Percentiles rank a stretch among this genome's conserved stretches.
These are phyloP conservation scores for Magallana ariakensis DNA, from an alignment of 1,140 invertebrate genomes.

Conservation along the genomic window DNA sequence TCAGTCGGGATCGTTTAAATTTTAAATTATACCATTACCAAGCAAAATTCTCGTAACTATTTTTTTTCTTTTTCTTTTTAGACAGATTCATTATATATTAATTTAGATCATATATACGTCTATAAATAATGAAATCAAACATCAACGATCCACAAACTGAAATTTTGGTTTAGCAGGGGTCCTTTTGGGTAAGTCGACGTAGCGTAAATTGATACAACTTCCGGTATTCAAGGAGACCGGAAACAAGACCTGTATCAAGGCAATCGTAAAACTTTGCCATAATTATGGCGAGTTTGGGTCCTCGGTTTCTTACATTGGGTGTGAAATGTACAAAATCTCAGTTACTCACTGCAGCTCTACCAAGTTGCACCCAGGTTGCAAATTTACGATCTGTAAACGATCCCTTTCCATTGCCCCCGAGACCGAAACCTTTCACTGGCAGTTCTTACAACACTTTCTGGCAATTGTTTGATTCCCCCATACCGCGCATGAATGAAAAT, in stretches of 20 bases:
- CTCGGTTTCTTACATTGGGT: not conserved
- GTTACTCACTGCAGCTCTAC: not conserved
- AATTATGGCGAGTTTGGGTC: constrained; percentile 10
- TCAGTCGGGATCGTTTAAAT: no score
- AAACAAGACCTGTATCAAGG: not conserved
- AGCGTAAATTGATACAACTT: not conserved
- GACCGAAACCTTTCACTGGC: not conserved
- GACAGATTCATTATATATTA: no score
- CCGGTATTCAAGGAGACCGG: constrained; percentile 19
- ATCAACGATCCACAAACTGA: no score
- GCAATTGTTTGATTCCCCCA: constrained; percentile 59
- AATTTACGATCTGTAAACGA: not conserved
- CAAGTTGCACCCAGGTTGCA: constrained; percentile 35
- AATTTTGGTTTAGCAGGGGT: no score
- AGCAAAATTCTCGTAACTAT: no score
- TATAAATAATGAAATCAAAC: no score
- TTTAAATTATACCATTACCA: no score
- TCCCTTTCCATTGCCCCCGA: constrained; percentile 13
- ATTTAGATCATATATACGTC: no score
- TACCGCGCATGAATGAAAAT: constrained; percentile 71
- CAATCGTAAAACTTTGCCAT: not conserved
- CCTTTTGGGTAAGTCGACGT: no score
- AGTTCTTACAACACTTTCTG: not conserved
- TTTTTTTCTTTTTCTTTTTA: no score
- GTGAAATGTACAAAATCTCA: not conserved